Evolutionary conservation across 2,113 vertebrate species (phyloP).

Genomic region (Lampris megalopsis): DNA sequence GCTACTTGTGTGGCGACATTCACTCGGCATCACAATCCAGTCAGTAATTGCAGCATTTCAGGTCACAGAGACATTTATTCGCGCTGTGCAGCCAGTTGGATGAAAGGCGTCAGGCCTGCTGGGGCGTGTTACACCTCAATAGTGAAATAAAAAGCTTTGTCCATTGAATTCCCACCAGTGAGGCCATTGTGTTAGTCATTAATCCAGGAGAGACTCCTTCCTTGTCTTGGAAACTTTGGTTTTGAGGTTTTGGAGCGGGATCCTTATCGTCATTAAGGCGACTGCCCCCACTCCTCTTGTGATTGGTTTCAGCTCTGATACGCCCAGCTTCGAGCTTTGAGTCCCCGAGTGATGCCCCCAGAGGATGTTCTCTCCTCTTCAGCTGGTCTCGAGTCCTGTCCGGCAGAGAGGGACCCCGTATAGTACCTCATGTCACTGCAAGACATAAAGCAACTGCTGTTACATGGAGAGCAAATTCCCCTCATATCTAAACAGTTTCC

Average conservation of each 20-base stretch:
- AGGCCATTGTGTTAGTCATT: constrained; percentile 15
- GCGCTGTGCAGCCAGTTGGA: neutral
- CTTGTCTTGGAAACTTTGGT: neutral
- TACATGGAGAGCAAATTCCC: constrained; percentile 9
- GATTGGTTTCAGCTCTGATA: neutral
- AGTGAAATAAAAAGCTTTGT: neutral
- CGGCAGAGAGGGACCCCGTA: neutral
- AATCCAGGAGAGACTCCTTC: constrained; percentile 29
- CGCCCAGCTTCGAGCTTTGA: constrained; percentile 1
- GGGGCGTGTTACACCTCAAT: constrained; percentile 2
- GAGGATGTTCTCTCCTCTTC: neutral
- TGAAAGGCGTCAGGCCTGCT: neutral
- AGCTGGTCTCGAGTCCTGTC: neutral
- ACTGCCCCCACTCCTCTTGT: neutral
- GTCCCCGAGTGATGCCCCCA: constrained; percentile 4
- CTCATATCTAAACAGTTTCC: constrained; percentile 27
- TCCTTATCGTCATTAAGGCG: constrained; percentile 1
- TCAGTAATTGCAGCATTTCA: constrained; percentile 23
- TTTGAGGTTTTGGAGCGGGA: neutral
- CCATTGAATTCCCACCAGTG: neutral
- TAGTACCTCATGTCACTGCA: neutral
- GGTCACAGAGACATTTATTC: constrained; percentile 54
- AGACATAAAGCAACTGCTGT: constrained; percentile 49
- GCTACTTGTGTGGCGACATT: neutral
- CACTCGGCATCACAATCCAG: constrained; percentile 34